Percentiles rank a stretch among this genome's conserved stretches.
These are phyloP conservation scores for Eunapius fragilis DNA, from an alignment of 37 sponge, comb jelly and placozoan species.

Conservation along the genomic window DNA sequence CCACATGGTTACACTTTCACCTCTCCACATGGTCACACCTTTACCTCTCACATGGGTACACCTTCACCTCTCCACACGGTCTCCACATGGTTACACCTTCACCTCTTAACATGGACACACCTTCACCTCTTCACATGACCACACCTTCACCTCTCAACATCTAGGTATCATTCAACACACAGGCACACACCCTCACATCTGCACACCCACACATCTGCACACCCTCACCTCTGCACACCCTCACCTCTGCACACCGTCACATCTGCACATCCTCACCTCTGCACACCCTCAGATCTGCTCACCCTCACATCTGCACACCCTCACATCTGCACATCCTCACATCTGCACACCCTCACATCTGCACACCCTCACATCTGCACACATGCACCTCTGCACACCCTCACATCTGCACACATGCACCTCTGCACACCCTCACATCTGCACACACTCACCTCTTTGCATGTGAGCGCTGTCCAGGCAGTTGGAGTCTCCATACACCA, in stretches of 20 bases:
- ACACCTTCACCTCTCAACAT: background rate
- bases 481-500: conserved; percentile 94
- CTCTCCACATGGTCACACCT: no score
- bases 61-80: no score
- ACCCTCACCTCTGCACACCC: background rate
- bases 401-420: background rate
- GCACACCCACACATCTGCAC: background rate
- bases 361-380: background rate
- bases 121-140: background rate
- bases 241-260: background rate
- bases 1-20: no score
- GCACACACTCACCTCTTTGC: conserved; percentile 54
- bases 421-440: background rate
- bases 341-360: background rate
- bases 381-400: background rate
- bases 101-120: no score
- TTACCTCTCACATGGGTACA: no score
- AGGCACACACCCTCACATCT: background rate
- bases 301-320: background rate
- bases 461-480: conserved; percentile 95
- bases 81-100: no score
- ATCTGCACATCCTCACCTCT: background rate
- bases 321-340: background rate
- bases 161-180: background rate
- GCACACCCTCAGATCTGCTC: background rate